Percentiles rank a stretch among this genome's conserved stretches.
These are phyloP conservation scores for Ardeotis arabs DNA, from an alignment of 2,113 vertebrate species.

Conservation along the genomic window DNA sequence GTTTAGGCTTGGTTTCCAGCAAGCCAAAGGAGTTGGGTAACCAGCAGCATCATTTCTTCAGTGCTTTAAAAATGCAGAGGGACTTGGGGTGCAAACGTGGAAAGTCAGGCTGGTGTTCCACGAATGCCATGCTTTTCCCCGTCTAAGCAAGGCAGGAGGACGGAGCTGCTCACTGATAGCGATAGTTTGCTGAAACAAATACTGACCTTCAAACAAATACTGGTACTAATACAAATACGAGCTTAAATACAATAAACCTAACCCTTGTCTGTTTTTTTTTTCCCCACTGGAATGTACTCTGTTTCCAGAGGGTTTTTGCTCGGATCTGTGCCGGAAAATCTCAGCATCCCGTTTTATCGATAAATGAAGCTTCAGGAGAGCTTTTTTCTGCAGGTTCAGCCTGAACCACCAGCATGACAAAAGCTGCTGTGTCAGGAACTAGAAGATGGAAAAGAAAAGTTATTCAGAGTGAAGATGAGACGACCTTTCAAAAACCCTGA, in stretches of 20 bases:
- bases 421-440: background rate
- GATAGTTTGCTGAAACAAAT: background rate
- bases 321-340: background rate
- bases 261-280: rapidly evolving
- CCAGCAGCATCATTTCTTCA: background rate
- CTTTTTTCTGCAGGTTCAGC: background rate
- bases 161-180: background rate
- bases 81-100: background rate
- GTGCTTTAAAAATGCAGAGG: background rate
- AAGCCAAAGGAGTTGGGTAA: background rate
- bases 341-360: background rate
- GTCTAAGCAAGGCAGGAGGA: background rate
- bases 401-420: background rate
- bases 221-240: background rate
- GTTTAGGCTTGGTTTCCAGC: background rate
- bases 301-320: background rate
- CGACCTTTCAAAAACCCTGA: background rate
- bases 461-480: background rate
- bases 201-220: background rate
- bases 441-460: background rate
- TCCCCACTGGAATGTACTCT: background rate
- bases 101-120: background rate
- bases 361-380: background rate
- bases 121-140: rapidly evolving
- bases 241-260: background rate